phyloP scores from a whole-genome alignment of 2,113 vertebrate genomes.

The Chauna torquata region DNA sequence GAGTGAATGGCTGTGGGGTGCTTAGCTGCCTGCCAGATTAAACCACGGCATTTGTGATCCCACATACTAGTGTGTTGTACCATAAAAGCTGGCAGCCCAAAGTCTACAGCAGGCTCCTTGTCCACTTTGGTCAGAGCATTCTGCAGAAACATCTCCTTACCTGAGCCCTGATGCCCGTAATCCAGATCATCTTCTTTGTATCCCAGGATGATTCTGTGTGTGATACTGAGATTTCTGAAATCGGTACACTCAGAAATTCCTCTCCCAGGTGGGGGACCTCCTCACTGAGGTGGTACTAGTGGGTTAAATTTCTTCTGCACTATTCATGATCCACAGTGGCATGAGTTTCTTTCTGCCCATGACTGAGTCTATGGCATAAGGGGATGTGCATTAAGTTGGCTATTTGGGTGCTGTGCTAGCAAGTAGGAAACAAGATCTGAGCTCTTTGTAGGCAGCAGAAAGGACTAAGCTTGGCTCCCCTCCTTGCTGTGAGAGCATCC shows the following conservation, averaged over 20 bases:
- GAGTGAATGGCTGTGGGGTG: no score
- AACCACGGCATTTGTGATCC: not conserved
- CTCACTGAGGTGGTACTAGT: not conserved
- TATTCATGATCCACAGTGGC: not conserved
- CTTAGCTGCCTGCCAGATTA: no score
- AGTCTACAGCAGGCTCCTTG: not conserved
- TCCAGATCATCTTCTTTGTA: not conserved
- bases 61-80: not conserved
- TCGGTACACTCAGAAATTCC: not conserved
- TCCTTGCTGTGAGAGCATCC: not conserved
- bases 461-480: not conserved
- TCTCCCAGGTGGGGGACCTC: not conserved
- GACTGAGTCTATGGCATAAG: not conserved
- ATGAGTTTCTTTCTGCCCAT: not conserved
- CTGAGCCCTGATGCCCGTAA: not conserved
- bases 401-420: not conserved
- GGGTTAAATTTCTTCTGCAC: not conserved
- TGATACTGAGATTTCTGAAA: not conserved
- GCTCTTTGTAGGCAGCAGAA: not conserved
- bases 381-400: not conserved
- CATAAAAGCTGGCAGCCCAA: not conserved
- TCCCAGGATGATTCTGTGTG: not conserved
- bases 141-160: not conserved
- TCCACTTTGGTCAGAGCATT: fast-evolving
- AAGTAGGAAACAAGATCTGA: not conserved